phyloP scores from a whole-genome alignment of 23 tunicate species.

The Trididemnum nubilum region DNA sequence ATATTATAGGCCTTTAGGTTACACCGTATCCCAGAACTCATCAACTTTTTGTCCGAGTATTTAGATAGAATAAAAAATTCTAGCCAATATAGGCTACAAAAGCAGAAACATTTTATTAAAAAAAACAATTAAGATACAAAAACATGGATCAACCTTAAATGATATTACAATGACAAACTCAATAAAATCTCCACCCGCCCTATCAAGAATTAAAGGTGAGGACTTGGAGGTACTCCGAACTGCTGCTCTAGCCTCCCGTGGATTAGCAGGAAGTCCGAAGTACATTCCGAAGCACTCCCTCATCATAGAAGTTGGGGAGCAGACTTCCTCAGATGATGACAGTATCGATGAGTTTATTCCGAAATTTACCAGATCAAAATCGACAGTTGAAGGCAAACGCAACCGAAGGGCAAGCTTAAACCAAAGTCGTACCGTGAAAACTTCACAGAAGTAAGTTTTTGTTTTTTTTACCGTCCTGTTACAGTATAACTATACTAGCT shows the following conservation, averaged over 20 bases:
- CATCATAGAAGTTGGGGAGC: slow-evolving; percentile 2
- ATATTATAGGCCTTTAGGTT: too few relatives aligned
- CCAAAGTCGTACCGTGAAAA: not conserved
- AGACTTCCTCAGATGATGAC: slow-evolving; percentile 1
- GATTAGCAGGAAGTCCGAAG: slow-evolving; percentile 26
- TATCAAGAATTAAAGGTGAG: slow-evolving; percentile 1
- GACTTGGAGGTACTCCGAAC: slow-evolving; percentile 32
- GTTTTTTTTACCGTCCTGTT: too few relatives aligned
- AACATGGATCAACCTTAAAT: too few relatives aligned
- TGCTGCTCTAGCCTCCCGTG: slow-evolving; percentile 22
- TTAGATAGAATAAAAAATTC: too few relatives aligned
- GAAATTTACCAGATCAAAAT: not conserved
- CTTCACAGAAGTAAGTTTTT: not conserved
- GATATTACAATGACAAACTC: too few relatives aligned
- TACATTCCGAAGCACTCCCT: slow-evolving; percentile 26
- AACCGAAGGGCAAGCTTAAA: not conserved
- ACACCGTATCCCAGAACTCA: too few relatives aligned
- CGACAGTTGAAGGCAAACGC: not conserved
- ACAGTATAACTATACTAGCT: too few relatives aligned
- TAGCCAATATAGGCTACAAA: too few relatives aligned
- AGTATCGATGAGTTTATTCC: not conserved
- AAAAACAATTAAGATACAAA: too few relatives aligned
- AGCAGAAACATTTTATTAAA: too few relatives aligned
- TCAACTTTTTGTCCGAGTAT: too few relatives aligned
- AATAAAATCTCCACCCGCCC: too few relatives aligned